Conservation (phyloP, 1,140 invertebrate species). For the Cydia amplana region DNA sequence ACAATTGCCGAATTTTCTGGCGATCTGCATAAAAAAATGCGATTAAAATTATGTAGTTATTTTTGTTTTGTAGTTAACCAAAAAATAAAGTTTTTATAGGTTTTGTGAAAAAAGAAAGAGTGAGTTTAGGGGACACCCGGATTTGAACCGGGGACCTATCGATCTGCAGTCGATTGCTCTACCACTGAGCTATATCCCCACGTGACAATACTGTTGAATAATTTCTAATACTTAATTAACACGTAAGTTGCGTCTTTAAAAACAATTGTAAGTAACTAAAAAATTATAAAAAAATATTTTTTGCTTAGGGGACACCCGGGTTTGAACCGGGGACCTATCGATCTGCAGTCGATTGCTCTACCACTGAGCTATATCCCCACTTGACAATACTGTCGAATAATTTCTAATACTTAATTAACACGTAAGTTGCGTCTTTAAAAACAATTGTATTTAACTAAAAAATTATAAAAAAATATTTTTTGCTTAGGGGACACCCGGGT, state of each 20-base stretch:
- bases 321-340: conserved; percentile 48
- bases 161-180: conserved; percentile 41
- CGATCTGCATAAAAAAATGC: too few species aligned
- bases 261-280: neutral
- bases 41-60: too few species aligned
- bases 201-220: neutral
- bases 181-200: conserved; percentile 38
- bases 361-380: conserved; percentile 37
- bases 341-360: conserved; percentile 40
- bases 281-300: neutral
- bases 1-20: too few species aligned
- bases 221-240: neutral
- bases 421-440: neutral
- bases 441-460: neutral
- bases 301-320: conserved; percentile 43
- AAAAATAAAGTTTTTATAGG: too few species aligned
- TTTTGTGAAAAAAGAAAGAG: too few species aligned
- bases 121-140: conserved; percentile 38
- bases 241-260: neutral
- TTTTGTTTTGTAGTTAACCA: too few species aligned
- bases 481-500: conserved; percentile 44
- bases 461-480: neutral
- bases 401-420: neutral
- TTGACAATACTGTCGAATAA: neutral
- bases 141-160: conserved; percentile 48